A percentile compares a stretch with the other conserved stretches of the same genome.
Conservation (phyloP, 2,888 invertebrate species). For the Alcis repandata region DNA sequence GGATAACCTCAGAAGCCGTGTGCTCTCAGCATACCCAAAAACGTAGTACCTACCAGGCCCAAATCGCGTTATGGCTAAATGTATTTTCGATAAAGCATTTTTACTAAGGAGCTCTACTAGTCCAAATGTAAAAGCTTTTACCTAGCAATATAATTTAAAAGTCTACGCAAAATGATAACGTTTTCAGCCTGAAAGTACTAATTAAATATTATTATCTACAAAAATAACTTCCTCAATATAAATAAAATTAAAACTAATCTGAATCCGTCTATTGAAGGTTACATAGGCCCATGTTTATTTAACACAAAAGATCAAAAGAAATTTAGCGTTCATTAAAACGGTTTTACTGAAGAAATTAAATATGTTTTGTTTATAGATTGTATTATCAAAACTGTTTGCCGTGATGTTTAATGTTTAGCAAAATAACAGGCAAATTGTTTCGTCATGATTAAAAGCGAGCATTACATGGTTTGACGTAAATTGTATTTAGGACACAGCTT, state of each 20-base stretch:
- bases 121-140: too few relatives aligned
- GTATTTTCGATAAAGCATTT: too few relatives aligned
- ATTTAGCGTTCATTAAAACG: constrained; percentile 33
- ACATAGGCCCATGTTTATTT: constrained; percentile 39
- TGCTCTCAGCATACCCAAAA: too few relatives aligned
- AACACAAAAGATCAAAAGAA: constrained; percentile 40
- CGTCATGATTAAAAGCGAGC: constrained; percentile 16
- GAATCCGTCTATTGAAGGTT: constrained; percentile 32
- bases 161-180: background rate
- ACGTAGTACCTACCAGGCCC: too few relatives aligned
- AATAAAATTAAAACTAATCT: constrained; percentile 29
- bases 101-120: too few relatives aligned
- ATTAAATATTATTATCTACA: background rate
- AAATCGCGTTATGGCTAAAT: too few relatives aligned
- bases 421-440: constrained; percentile 14
- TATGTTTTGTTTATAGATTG: constrained; percentile 29
- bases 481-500: background rate
- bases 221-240: constrained; percentile 7
- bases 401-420: constrained; percentile 17
- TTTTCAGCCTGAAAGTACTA: background rate
- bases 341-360: constrained; percentile 33
- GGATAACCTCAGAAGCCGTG: too few relatives aligned
- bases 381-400: constrained; percentile 18
- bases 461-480: constrained; percentile 15
- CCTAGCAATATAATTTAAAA: too few relatives aligned